phyloP scores from a whole-genome alignment of 2,797 vertebrate species.

The Mareca penelope region DNA sequence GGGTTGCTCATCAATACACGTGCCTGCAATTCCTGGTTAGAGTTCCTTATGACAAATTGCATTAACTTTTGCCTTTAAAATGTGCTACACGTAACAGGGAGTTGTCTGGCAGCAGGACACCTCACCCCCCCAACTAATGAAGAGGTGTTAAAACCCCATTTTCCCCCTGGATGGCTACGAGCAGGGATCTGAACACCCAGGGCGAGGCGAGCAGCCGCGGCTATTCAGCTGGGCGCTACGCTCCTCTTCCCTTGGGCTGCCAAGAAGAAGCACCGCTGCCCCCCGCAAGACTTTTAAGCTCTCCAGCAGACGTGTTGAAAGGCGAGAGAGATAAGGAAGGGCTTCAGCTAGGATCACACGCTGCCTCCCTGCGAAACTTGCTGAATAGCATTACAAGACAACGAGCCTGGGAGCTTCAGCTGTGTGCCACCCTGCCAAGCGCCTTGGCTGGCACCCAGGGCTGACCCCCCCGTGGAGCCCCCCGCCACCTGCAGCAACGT shows the following conservation, averaged over 20 bases:
- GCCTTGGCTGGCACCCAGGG: background rate
- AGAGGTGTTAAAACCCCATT: conserved; percentile 27
- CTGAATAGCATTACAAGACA: background rate
- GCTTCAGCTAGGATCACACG: background rate
- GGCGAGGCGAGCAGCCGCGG: background rate
- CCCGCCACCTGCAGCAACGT: rapidly evolving
- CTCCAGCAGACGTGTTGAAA: background rate
- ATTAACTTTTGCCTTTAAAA: conserved; percentile 68
- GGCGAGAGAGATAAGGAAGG: background rate
- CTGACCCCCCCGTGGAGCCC: background rate
- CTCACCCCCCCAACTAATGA: conserved; percentile 40
- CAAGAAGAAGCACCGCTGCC: background rate
- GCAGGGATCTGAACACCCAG: background rate
- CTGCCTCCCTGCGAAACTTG: conserved; percentile 1
- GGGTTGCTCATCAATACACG: conserved; percentile 47
- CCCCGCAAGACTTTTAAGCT: background rate
- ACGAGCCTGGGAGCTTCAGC: background rate
- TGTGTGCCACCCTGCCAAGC: background rate
- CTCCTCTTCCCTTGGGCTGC: background rate
- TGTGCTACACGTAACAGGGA: conserved; percentile 15
- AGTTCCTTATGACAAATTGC: conserved; percentile 32
- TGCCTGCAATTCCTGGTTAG: conserved; percentile 45
- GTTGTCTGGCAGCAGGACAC: conserved; percentile 43
- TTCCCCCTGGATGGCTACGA: background rate
- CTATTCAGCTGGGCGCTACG: background rate